These are phyloP conservation scores for Penaeus monodon DNA, from an alignment of 2,888 invertebrate genomes.

Conservation along the genomic window DNA sequence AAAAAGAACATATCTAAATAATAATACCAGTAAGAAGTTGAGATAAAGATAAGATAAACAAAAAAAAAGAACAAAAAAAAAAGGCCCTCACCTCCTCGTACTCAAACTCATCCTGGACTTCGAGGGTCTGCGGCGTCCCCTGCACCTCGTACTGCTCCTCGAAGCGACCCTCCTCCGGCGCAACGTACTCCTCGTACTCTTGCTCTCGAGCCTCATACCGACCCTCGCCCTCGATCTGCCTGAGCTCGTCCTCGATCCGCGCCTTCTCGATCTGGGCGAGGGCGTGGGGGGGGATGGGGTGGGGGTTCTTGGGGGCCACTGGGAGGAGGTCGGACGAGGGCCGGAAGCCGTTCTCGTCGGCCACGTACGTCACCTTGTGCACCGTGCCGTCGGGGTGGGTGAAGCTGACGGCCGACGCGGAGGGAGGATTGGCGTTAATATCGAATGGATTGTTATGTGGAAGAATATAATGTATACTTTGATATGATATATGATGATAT, in stretches of 20 bases:
- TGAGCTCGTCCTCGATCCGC: constrained; percentile 29
- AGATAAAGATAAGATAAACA: too few species aligned
- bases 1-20: too few species aligned
- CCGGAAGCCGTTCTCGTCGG: constrained; percentile 45
- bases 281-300: constrained; percentile 40
- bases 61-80: too few species aligned
- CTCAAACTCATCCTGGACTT: too few species aligned
- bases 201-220: background rate
- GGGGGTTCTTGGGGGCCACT: constrained; percentile 24
- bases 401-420: constrained; percentile 8
- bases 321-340: constrained; percentile 42
- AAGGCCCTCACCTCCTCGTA: too few species aligned
- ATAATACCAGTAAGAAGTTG: too few species aligned
- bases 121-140: too few species aligned
- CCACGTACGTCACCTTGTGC: constrained; percentile 41
- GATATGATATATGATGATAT: too few species aligned
- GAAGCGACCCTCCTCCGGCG: background rate
- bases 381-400: constrained; percentile 41
- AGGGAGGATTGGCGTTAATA: background rate
- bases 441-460: too few species aligned
- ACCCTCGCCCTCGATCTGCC: background rate
- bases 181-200: background rate
- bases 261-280: constrained; percentile 49
- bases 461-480: too few species aligned
- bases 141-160: background rate